A percentile compares a stretch with the other conserved stretches of the same genome.
Conservation (phyloP, 2,113 vertebrate species). For the Rhinolophus ferrumequinum region DNA sequence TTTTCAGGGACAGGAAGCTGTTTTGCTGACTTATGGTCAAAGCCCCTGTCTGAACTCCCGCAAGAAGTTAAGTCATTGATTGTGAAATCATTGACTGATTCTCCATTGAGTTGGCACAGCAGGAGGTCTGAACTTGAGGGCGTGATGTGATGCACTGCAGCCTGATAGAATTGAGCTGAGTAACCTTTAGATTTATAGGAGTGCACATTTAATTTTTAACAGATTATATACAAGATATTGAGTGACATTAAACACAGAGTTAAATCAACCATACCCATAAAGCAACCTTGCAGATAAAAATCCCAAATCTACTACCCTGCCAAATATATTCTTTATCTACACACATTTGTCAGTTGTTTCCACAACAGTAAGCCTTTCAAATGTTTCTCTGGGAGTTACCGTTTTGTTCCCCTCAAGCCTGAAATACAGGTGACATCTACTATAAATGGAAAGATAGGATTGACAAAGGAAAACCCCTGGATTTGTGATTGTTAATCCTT, state of each 20-base stretch:
- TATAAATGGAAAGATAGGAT: not conserved
- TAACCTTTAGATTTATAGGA: slow-evolving; percentile 66
- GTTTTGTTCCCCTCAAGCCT: not conserved
- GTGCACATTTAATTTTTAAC: slow-evolving; percentile 77
- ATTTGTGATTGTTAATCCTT: slow-evolving; percentile 4
- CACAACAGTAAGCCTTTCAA: slow-evolving; percentile 56
- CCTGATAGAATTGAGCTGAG: not conserved
- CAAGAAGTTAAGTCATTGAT: not conserved
- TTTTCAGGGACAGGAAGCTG: not conserved
- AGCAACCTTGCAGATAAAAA: slow-evolving; percentile 73
- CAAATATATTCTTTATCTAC: slow-evolving; percentile 65
- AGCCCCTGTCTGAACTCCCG: not conserved
- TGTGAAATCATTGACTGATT: not conserved
- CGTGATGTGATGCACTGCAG: rapidly evolving
- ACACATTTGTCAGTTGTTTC: slow-evolving; percentile 71
- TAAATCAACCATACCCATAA: slow-evolving; percentile 75
- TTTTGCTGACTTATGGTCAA: not conserved
- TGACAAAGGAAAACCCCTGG: not conserved
- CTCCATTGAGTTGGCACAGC: not conserved
- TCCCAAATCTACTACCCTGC: slow-evolving; percentile 64
- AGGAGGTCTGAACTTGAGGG: not conserved
- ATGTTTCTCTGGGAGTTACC: slow-evolving; percentile 2
- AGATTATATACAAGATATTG: slow-evolving; percentile 67
- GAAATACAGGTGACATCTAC: slow-evolving; percentile 49
- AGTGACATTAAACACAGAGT: slow-evolving; percentile 76